Conservation (phyloP, 2,113 vertebrate species). For the Callaeas wilsoni region DNA sequence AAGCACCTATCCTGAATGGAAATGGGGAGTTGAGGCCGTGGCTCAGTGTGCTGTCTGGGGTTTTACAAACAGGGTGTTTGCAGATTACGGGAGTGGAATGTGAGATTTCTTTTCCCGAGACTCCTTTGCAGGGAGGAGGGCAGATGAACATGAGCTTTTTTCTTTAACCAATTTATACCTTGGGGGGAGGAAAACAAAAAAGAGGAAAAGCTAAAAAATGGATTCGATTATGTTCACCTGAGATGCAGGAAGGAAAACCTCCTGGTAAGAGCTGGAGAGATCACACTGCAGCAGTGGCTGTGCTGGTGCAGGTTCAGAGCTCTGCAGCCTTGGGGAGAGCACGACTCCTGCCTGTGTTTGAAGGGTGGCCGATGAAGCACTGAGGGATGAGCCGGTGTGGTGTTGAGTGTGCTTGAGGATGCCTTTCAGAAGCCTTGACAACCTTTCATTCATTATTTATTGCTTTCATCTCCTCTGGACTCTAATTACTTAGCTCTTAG, state of each 20-base stretch:
- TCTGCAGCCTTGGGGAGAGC: accelerated
- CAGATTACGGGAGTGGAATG: accelerated
- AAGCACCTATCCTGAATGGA: neutral
- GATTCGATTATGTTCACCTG: neutral
- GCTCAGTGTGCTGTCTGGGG: neutral
- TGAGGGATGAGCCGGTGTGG: neutral
- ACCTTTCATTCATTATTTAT: slow-evolving; percentile 6
- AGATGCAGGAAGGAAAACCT: neutral
- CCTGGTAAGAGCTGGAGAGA: neutral
- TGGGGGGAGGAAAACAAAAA: accelerated
- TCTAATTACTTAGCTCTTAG: slow-evolving; percentile 27
- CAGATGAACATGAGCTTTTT: neutral
- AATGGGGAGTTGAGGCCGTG: neutral
- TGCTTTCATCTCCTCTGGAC: slow-evolving; percentile 26
- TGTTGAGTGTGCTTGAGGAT: neutral
- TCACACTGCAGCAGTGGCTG: neutral
- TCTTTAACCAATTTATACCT: neutral
- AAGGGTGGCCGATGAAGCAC: neutral
- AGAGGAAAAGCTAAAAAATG: accelerated
- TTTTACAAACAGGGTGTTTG: neutral
- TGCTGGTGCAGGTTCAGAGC: neutral
- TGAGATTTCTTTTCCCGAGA: neutral
- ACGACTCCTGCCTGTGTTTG: neutral
- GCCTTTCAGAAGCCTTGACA: neutral
- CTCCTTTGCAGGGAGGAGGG: neutral